Evolutionary conservation across 2,797 vertebrate genomes (phyloP).

Genomic region (Nasua narica): DNA sequence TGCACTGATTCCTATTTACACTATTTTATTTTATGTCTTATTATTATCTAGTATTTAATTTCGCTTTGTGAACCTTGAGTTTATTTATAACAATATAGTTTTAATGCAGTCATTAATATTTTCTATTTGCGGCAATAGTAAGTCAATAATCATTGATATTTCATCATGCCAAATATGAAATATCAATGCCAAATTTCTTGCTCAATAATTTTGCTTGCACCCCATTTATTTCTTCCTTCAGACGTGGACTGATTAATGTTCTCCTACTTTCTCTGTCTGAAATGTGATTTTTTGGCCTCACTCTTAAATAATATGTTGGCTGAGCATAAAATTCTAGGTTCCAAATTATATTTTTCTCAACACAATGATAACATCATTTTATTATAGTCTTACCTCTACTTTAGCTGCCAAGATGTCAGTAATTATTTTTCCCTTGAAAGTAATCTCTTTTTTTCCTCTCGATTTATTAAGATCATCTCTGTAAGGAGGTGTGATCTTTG

Average conservation of each 20-base stretch:
- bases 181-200: background rate
- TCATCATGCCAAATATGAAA: background rate
- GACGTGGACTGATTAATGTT: background rate
- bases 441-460: background rate
- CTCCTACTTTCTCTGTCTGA: background rate
- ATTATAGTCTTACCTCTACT: background rate
- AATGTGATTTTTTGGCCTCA: background rate
- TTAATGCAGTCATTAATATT: background rate
- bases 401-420: background rate
- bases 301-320: background rate
- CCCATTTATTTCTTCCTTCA: slow-evolving; percentile 1
- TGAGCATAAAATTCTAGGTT: background rate
- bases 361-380: background rate
- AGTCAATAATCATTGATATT: background rate
- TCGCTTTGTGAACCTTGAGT: background rate
- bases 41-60: background rate
- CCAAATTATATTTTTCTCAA: background rate
- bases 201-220: background rate
- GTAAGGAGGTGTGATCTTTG: background rate
- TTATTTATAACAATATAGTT: background rate
- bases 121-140: background rate
- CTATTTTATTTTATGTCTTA: background rate
- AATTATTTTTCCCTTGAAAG: background rate
- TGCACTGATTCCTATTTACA: background rate
- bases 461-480: background rate